phyloP scores from a whole-genome alignment of 2,797 vertebrate species.

The Chromobotia macracanthus region DNA sequence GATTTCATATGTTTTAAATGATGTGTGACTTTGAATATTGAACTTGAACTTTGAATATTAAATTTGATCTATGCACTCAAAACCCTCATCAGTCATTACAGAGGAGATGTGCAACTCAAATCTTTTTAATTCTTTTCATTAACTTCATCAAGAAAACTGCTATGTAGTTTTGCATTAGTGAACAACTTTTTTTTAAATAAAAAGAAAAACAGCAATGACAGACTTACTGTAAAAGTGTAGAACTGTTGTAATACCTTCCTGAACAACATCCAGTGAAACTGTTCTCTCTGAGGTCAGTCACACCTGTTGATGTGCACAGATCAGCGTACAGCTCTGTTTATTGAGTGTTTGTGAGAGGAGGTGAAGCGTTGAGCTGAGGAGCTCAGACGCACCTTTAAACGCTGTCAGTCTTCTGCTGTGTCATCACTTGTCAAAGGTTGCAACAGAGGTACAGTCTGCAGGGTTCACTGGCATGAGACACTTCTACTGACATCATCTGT shows the following conservation, averaged over 20 bases:
- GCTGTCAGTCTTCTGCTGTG: conserved; percentile 49
- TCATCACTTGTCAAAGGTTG: conserved; percentile 56
- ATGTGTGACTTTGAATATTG: no score
- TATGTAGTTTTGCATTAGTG: conserved; percentile 5
- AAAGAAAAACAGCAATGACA: conserved; percentile 26
- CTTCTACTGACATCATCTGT: conserved; percentile 52
- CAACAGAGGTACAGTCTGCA: conserved; percentile 51
- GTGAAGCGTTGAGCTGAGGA: conserved; percentile 51
- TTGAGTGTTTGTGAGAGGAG: conserved; percentile 58
- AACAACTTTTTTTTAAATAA: not conserved
- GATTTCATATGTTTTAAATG: no score
- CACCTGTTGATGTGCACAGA: conserved; percentile 48
- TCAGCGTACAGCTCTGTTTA: conserved; percentile 44
- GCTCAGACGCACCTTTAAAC: conserved; percentile 51
- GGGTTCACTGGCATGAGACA: conserved; percentile 57
- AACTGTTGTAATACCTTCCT: conserved; percentile 19
- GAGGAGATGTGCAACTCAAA: not conserved
- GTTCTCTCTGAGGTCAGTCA: conserved; percentile 28
- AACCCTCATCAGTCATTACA: not conserved
- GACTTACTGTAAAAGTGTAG: not conserved
- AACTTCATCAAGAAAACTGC: conserved; percentile 15
- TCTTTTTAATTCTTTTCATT: not conserved
- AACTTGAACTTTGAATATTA: not conserved
- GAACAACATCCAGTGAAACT: not conserved
- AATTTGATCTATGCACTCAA: not conserved